Base-by-base conservation (phyloP, 2,888 invertebrate species). In the Holacanthella duospinosa region DNA sequence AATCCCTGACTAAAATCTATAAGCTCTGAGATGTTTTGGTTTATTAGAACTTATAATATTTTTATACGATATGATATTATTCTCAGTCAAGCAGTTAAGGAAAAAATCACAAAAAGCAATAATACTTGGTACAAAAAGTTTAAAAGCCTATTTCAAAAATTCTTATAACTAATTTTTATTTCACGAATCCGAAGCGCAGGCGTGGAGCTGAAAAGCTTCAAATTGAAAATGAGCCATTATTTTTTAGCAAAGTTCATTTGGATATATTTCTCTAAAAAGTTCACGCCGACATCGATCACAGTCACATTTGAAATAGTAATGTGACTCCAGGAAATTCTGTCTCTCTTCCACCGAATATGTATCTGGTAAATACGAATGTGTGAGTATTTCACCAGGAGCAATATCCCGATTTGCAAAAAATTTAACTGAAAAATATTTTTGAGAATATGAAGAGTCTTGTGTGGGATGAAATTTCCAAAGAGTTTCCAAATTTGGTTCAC, bases 371-470 rank as follows among this genome's bases (percentile, higher is more conserved):
- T 59, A 59, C 16, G 59, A 44, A 28, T 44, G 48, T 25, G 59
- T 59, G 2, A 59, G 25, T 9, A 43, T 24, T 28, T 59, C 59
- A 2, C 59, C 59, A 6, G 19, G 6, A 6, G 3, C 24, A 19
- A 59, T 43, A 19, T 48, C 44, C 6, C 59, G 43, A n/a, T 3
- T 21, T 27, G 59, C 44, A 27, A 21, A 59, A 27, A 59, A 59
- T 44, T 59, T 59, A 43, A 59, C 26, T 27, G 43, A 43, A 59
- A 59, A 59, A 25, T 44, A 59, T 2, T 59, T 59, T 26, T 59
- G 59, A 24, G 19, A 36, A 25, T 59, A 59, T 9, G 29, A 6
- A n/a, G 43, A 59, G 21, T 21, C 36, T 25, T 25, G 25, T 12
- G 24, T 25, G 6, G 59, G 59, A 43, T 59, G 43, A 44, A 59